Percentiles rank a stretch among this genome's conserved stretches.
These are phyloP conservation scores for Rhincodon typus DNA, from an alignment of 2,797 vertebrate genomes.

Conservation along the genomic window DNA sequence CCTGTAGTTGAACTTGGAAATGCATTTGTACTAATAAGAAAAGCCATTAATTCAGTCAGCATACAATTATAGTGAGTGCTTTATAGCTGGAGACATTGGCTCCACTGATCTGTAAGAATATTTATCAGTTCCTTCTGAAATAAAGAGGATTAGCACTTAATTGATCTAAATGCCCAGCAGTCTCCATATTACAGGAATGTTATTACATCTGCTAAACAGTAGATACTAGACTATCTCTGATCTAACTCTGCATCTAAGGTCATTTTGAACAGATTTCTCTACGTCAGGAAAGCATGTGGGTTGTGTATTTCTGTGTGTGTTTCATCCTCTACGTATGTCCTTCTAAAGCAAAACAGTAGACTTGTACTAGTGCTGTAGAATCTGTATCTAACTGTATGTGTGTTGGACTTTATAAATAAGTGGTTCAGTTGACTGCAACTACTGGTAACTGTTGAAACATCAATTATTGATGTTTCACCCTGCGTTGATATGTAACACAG, in stretches of 20 bases:
- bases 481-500: neutral
- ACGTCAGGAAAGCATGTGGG: neutral
- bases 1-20: neutral
- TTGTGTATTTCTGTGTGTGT: neutral
- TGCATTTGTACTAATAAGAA: neutral
- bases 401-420: neutral
- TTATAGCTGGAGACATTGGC: neutral
- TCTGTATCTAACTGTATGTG: neutral
- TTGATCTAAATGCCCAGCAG: neutral
- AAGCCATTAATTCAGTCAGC: neutral
- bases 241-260: neutral
- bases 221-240: neutral
- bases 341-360: neutral
- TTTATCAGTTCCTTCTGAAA: neutral
- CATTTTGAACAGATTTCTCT: neutral
- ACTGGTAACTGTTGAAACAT: neutral
- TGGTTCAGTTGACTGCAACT: neutral
- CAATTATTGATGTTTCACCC: neutral
- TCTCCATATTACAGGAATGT: no score
- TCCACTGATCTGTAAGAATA: neutral
- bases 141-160: neutral
- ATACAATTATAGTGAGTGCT: neutral
- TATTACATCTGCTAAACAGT: no score
- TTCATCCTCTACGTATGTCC: neutral
- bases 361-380: neutral